Evolutionary conservation across 2,888 invertebrate genomes (phyloP).

Genomic region (Sipha maydis): DNA sequence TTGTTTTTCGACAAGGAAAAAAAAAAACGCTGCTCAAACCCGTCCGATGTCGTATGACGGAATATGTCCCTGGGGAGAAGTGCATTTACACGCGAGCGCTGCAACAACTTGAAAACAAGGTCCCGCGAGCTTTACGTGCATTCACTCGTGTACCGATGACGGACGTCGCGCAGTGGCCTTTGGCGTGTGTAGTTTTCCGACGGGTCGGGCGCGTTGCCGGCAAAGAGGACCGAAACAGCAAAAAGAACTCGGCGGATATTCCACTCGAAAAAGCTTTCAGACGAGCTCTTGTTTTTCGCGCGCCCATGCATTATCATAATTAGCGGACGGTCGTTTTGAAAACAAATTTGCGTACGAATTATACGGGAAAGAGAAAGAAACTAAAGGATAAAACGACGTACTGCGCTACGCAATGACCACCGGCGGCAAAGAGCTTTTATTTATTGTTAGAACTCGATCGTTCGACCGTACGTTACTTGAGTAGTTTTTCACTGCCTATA

Average conservation of each 20-base stretch:
- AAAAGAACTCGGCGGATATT: slow-evolving; percentile 18
- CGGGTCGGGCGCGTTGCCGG: background rate
- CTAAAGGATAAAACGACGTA: background rate
- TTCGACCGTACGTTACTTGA: slow-evolving; percentile 44
- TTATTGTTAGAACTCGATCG: slow-evolving; percentile 21
- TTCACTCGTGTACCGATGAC: background rate
- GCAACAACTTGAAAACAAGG: background rate
- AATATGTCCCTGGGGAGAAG: slow-evolving; percentile 27
- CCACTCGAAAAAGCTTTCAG: slow-evolving; percentile 59
- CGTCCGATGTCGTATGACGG: background rate
- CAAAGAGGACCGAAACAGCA: slow-evolving; percentile 28
- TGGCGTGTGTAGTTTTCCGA: slow-evolving; percentile 24
- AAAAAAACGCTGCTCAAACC: background rate
- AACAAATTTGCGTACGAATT: background rate
- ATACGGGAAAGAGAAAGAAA: background rate
- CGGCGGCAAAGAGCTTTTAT: slow-evolving; percentile 5
- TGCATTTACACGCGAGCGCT: slow-evolving; percentile 26
- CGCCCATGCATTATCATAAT: slow-evolving; percentile 20
- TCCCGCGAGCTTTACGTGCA: background rate
- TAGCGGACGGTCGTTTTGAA: slow-evolving; percentile 22
- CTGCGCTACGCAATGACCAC: background rate
- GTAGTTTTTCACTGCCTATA: background rate
- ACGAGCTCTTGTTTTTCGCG: slow-evolving; percentile 45
- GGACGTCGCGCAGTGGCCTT: slow-evolving; percentile 29
- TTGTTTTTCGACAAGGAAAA: background rate